Evolutionary conservation across 2,113 vertebrate genomes (phyloP), one percentile per base, ranked within the genome.

Genomic region (Actenoides hombroni): DNA sequence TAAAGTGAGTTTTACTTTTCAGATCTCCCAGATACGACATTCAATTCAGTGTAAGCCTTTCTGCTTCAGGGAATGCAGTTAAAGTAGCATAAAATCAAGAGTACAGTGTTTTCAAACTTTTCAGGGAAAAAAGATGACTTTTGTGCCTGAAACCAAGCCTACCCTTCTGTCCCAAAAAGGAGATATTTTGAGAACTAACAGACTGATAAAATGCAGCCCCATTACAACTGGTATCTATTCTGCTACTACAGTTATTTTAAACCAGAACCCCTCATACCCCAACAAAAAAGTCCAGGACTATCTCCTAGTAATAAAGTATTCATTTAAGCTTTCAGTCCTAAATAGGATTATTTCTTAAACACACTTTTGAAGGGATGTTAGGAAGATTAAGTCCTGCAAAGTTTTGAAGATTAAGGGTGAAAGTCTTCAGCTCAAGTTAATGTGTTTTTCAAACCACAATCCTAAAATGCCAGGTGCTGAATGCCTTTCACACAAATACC

Each of bases 361-460:
- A 48, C 2, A 1, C 33, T 69, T 94, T 46, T 56, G 25, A 21
- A 88, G 37, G 49, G 37, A 91, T 10, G 3, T 56, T 70, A 83
- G 31, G 35, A 89, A 91, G 84, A 89, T 83, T 83, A 94, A 90
- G 56, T 88, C 42, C 82, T 29, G 51, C 83, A 89, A 82, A 85
- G 19, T 87, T 79, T 42, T 79, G 59, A 95, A 87, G 75, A 90
- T 90, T 90, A 91, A 84, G 54, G 40, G 23, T 51, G n/a, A 29
- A 92, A 92, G 37, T 56, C 81, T 85, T 65, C 46, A 85, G 77
- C 93, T 91, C 48, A 61, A 94, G 40, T 73, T 68, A 87, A 95
- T 26, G 67, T 69, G 57, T 49, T 94, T 95, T 95, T 49, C 83
- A 84, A 91, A 89, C 75, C 35, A n/a, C 2, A 11, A 53, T 26